A percentile compares a stretch with the other conserved stretches of the same genome.
Evolutionary conservation across 2,113 vertebrate genomes (phyloP).

Genomic region (Eonycteris spelaea): DNA sequence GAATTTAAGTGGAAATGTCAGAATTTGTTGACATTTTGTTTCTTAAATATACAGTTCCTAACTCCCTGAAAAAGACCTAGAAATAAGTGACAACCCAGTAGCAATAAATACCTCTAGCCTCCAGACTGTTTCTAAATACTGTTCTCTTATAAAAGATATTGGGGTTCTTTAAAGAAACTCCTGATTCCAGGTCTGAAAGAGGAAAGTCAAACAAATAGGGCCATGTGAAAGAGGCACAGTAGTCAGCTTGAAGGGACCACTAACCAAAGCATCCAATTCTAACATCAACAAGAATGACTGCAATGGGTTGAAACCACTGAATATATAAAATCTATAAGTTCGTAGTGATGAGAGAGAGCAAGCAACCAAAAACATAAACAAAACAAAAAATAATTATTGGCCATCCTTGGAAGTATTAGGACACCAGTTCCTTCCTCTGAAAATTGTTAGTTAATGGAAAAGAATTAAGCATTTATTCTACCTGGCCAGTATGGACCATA

Average conservation of each 20-base stretch:
- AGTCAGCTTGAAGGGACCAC: not conserved
- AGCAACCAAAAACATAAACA: not conserved
- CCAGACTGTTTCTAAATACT: constrained; percentile 2
- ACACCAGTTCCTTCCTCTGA: not conserved
- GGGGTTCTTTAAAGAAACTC: not conserved
- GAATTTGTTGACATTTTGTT: constrained; percentile 25
- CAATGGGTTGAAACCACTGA: not conserved
- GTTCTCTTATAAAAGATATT: not conserved
- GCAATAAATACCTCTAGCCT: not conserved
- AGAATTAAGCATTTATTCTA: not conserved
- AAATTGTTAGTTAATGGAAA: not conserved
- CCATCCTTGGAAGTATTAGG: not conserved
- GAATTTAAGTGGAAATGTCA: not conserved
- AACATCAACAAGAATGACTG: not conserved
- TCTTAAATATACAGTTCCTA: not conserved
- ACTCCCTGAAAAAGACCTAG: not conserved
- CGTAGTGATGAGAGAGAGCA: not conserved
- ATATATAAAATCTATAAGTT: not conserved
- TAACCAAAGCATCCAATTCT: not conserved
- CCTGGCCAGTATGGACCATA: not conserved
- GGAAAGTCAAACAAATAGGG: not conserved
- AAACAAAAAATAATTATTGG: not conserved
- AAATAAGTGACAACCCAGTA: not conserved
- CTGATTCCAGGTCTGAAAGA: not conserved
- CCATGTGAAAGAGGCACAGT: not conserved